Percentiles rank a stretch among this genome's conserved stretches.
phyloP scores from a whole-genome alignment of 2,113 vertebrate genomes.

The Nibea coibor region DNA sequence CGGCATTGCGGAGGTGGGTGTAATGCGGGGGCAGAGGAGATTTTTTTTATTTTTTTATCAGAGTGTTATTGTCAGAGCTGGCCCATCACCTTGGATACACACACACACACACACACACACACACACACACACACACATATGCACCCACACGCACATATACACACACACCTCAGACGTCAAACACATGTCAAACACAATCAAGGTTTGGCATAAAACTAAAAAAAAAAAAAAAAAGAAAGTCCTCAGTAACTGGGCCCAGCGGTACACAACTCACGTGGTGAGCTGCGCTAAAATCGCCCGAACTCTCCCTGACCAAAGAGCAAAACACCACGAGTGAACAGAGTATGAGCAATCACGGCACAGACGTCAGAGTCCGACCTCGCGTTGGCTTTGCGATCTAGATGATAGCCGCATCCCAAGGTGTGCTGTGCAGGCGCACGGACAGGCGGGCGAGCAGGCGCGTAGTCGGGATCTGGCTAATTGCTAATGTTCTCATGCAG shows the following conservation, averaged over 20 bases:
- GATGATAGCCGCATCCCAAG: slow-evolving; percentile 39
- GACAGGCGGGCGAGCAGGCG: slow-evolving; percentile 27
- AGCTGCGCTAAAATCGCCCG: slow-evolving; percentile 43
- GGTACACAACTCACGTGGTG: slow-evolving; percentile 34
- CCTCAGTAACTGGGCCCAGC: slow-evolving; percentile 15
- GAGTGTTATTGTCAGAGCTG: slow-evolving; percentile 67
- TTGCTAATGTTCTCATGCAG: slow-evolving; percentile 75
- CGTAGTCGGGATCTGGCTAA: slow-evolving; percentile 58
- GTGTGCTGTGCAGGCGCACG: slow-evolving; percentile 46
- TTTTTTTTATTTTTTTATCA: slow-evolving; percentile 66
- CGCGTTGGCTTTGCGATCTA: slow-evolving; percentile 42
- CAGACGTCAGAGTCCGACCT: slow-evolving; percentile 50
- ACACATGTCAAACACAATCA: slow-evolving; percentile 46
- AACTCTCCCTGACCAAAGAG: slow-evolving; percentile 28
- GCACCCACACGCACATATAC: slow-evolving; percentile 6
- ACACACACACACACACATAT: slow-evolving; percentile 41
- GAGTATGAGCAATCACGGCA: slow-evolving; percentile 36
- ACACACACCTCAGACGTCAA: slow-evolving; percentile 47
- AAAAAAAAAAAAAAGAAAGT: not conserved
- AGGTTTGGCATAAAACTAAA: slow-evolving; percentile 30
- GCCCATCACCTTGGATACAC: slow-evolving; percentile 70
- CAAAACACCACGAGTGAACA: slow-evolving; percentile 21
- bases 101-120: slow-evolving; percentile 44
- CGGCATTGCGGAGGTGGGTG: slow-evolving; percentile 76
- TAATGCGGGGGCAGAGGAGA: slow-evolving; percentile 67